These are phyloP conservation scores for Climacteris rufus DNA, from an alignment of 2,113 vertebrate genomes.

Conservation along the genomic window DNA sequence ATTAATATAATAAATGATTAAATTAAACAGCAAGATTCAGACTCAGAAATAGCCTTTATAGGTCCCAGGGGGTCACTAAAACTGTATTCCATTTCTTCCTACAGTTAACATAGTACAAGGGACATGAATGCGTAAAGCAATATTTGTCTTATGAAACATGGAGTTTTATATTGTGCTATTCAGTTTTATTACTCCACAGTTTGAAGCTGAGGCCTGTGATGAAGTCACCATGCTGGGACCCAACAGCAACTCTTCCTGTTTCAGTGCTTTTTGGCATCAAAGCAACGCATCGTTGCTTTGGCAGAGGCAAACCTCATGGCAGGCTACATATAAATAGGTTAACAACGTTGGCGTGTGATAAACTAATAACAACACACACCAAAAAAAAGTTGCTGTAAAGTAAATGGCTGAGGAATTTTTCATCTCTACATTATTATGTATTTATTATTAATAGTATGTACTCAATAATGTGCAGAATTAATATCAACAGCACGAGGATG, in stretches of 20 bases:
- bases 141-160: slow-evolving; percentile 81
- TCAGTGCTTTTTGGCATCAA: slow-evolving; percentile 49
- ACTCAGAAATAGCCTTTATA: slow-evolving; percentile 87
- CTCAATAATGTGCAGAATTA: background rate
- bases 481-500: background rate
- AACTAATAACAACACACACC: background rate
- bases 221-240: slow-evolving; percentile 71
- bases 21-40: slow-evolving; percentile 88
- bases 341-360: slow-evolving; percentile 59
- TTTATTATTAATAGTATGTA: slow-evolving; percentile 34
- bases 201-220: slow-evolving; percentile 73
- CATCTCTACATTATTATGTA: background rate
- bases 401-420: slow-evolving; percentile 2
- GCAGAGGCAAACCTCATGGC: slow-evolving; percentile 46
- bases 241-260: slow-evolving; percentile 66
- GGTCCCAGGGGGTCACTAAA: slow-evolving; percentile 84
- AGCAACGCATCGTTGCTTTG: slow-evolving; percentile 46
- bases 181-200: slow-evolving; percentile 78
- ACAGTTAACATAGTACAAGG: slow-evolving; percentile 79
- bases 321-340: slow-evolving; percentile 51
- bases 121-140: slow-evolving; percentile 77
- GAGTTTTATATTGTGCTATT: slow-evolving; percentile 79
- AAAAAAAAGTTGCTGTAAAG: background rate
- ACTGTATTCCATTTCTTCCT: slow-evolving; percentile 80
- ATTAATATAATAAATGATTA: slow-evolving; percentile 90